Evolutionary conservation across 2,797 vertebrate genomes (phyloP), one percentile per base, ranked within the genome.

Genomic region (Schizopygopsis malacanthus): DNA sequence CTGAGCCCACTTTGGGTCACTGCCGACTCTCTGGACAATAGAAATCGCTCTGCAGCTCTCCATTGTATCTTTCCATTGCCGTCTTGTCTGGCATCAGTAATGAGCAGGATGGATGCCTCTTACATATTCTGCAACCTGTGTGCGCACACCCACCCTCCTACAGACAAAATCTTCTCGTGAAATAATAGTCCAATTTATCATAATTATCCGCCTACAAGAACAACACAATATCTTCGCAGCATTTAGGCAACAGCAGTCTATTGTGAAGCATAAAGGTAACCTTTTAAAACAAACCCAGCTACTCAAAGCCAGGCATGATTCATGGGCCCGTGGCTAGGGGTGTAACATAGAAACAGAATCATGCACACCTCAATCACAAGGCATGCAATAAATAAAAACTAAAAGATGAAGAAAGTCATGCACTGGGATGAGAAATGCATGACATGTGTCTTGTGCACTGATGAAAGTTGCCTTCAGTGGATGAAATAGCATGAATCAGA

Each of bases 401-500:
- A 4, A 52, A 7, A 16, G 13, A 75, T 13, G 22, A 13, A 39
- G 75, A 69, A 22, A 28, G 10, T 25, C 12, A 84, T 15, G n/a
- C 43, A 54, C 43, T 33, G 22, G 22, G 39, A 25, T 39, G 37
- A 25, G 41, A 54, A 50, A 56, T 16, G 61, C 56, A 45, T 45
- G 43, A 45, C 43, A 28, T 75, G 72, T 43, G 78, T 4, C 12
- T 70, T 41, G 9, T 39, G 73, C 61, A 47, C 54, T 71, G 65
- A 86, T 86, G 75, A 79, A 86, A 86, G 73, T 83, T 83, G 80
- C 65, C 67, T 28, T 61, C 81, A 67, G 61, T 69, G 80, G 18
- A 70, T 61, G 85, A 86, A 82, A 86, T 47, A 11, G 75, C 81
- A 73, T 54, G 86, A 87, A 79, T 47, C 83, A 86, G 86, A 91